Conservation (phyloP, 2,888 invertebrate species). For the Prosapia bicincta region DNA sequence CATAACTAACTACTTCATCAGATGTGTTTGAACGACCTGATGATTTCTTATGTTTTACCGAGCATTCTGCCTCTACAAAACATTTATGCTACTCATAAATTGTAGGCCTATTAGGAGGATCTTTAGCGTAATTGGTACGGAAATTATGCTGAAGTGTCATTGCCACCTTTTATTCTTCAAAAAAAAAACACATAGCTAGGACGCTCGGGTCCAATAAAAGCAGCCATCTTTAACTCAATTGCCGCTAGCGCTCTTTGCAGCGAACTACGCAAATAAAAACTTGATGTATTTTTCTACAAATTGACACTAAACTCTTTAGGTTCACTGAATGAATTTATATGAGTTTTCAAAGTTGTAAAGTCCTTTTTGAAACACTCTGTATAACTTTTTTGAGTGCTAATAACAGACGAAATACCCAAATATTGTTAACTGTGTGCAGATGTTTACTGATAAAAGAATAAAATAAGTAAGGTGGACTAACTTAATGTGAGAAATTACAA, state of each 20-base stretch:
- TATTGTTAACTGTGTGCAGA: no score
- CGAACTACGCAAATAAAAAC: slow-evolving; percentile 22
- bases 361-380: no score
- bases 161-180: slow-evolving; percentile 11
- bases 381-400: no score
- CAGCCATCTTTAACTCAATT: slow-evolving; percentile 22
- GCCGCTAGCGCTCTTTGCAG: slow-evolving; percentile 23
- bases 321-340: not conserved
- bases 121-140: slow-evolving; percentile 15
- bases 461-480: no score
- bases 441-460: no score
- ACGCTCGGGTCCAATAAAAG: slow-evolving; percentile 16
- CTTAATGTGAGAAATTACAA: no score
- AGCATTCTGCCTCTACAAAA: no score
- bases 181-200: slow-evolving; percentile 15
- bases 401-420: no score
- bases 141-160: slow-evolving; percentile 19
- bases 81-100: slow-evolving; percentile 22
- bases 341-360: no score
- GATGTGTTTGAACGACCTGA: no score
- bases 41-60: no score
- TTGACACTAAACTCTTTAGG: not conserved
- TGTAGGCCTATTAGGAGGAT: slow-evolving; percentile 19
- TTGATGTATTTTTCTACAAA: slow-evolving; percentile 15
- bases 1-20: slow-evolving; percentile 15